Evolutionary conservation across 1,140 invertebrate species (phyloP).

Genomic region (Penaeus chinensis): DNA sequence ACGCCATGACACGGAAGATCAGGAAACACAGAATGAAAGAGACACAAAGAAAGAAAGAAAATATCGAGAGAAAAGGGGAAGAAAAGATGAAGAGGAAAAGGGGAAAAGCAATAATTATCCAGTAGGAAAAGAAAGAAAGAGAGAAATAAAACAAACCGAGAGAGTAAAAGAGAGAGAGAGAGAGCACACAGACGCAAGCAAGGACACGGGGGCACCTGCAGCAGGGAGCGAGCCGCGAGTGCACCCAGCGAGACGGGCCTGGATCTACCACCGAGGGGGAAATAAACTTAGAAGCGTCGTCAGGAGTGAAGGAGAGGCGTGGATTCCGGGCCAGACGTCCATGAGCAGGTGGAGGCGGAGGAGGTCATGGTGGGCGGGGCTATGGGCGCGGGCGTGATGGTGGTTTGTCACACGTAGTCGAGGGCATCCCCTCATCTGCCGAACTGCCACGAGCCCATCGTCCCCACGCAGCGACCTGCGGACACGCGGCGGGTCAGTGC

Average conservation of each 20-base stretch:
- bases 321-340: slow-evolving; percentile 35
- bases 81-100: too few species aligned
- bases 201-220: too few species aligned
- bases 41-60: too few species aligned
- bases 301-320: slow-evolving; percentile 45
- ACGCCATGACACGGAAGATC: too few species aligned
- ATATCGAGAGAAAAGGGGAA: too few species aligned
- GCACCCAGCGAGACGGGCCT: background rate
- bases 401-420: slow-evolving; percentile 57
- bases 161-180: too few species aligned
- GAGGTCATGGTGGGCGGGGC: slow-evolving; percentile 31
- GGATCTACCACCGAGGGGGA: slow-evolving; percentile 12
- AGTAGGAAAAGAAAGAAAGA: too few species aligned
- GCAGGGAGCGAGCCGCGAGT: too few species aligned
- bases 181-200: too few species aligned
- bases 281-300: slow-evolving; percentile 13
- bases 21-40: too few species aligned
- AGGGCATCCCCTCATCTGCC: slow-evolving; percentile 63
- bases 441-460: slow-evolving; percentile 66
- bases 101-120: too few species aligned
- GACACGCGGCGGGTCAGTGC: background rate
- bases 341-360: slow-evolving; percentile 30
- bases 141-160: too few species aligned
- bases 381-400: slow-evolving; percentile 44
- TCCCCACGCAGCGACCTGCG: slow-evolving; percentile 64